phyloP scores from a whole-genome alignment of 2,113 vertebrate species.

The Sylvietta virens region DNA sequence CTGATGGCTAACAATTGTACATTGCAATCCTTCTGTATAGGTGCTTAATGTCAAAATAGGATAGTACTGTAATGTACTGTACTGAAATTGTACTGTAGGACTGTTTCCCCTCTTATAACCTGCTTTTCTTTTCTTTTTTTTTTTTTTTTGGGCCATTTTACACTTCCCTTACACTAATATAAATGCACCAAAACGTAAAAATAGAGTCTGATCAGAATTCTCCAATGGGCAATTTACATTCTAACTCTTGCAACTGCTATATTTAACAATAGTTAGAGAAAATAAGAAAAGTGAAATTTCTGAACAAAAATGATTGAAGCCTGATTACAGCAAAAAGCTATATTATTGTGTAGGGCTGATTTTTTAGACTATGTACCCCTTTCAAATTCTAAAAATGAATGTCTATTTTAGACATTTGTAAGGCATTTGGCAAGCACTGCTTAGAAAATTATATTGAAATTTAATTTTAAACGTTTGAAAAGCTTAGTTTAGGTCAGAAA shows the following conservation, averaged over 20 bases:
- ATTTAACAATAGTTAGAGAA: slow-evolving; percentile 11
- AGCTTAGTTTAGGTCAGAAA: not conserved
- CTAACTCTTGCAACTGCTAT: not conserved
- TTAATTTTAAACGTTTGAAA: not conserved
- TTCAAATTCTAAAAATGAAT: slow-evolving; percentile 27
- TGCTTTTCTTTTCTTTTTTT: not conserved
- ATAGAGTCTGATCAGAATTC: not conserved
- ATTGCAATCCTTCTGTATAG: not conserved
- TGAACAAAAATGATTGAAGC: slow-evolving; percentile 25
- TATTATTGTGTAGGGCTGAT: not conserved
- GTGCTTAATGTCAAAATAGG: not conserved
- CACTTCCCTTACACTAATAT: not conserved
- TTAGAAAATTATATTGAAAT: not conserved
- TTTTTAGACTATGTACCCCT: not conserved
- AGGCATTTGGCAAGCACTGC: slow-evolving; percentile 2
- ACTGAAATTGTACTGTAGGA: not conserved
- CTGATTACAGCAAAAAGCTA: not conserved
- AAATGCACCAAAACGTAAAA: not conserved
- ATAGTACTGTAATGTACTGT: not conserved
- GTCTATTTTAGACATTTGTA: slow-evolving; percentile 25
- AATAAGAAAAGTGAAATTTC: not conserved
- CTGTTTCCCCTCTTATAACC: not conserved
- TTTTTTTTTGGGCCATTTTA: not conserved
- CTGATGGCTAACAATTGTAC: not conserved
- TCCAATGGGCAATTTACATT: not conserved